Evolutionary conservation across 2,888 invertebrate genomes (phyloP), one percentile per base, ranked within the genome.

Genomic region (Alentia gelatinosa): DNA sequence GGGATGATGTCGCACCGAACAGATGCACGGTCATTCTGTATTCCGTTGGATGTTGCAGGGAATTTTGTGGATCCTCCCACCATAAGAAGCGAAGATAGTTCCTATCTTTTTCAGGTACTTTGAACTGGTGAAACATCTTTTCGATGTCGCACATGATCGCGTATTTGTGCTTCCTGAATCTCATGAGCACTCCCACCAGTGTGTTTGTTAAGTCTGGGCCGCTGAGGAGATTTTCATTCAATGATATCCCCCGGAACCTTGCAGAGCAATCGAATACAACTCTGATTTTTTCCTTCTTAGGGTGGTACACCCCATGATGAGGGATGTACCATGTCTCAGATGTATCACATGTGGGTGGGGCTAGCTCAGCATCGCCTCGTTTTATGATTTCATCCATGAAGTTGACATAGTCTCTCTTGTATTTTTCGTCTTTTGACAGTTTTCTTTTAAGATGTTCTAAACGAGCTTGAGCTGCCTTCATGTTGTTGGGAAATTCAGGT

Each of bases 241-340:
- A 83, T 23, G 74, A 68, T 3, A 39, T 90, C 19, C 92, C 90
- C 56, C 89, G 42, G 40, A 42, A 86, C 79, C 63, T 37, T 15
- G 91, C 91, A 47, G 50, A 88, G 39, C 89, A 91, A 79, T 92
- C 91, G 75, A 92, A 91, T n/a, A 92, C 91, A 0, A 92, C 91
- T 40, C 92, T 39, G 0, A 92, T 79, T 30, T 91, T 91, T 23
- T 63, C 88, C 47, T 92, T 92, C 7, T 68, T 89, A n/a, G 92
- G 92, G 30, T 92, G 89, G 83, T 89, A 92, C 0, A 92, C 91
- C 9, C 92, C 92, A 75, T 91, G 92, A 79, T 92, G 92, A 1
- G 92, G 91, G 30, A 90, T 68, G 75, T 92, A 92, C 91, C 92
- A 92, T 30, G 35, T 30, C 9, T 42, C 68, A 39, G 37, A 42